Percentiles rank a stretch among this genome's conserved stretches.
These are phyloP conservation scores for Myocastor coypus DNA, from an alignment of 2,113 vertebrate species.

Conservation along the genomic window DNA sequence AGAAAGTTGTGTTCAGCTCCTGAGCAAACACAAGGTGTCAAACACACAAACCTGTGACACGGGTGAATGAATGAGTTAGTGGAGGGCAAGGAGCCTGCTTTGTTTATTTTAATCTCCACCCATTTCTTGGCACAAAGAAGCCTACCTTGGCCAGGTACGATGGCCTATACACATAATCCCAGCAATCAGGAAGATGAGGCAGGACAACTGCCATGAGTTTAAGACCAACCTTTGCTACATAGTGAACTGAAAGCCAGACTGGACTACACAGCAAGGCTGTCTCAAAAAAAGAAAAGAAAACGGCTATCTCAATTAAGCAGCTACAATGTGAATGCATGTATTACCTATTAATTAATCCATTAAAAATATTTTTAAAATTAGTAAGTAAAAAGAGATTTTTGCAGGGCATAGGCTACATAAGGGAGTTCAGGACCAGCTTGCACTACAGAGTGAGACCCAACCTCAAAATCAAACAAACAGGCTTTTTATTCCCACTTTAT, in stretches of 20 bases:
- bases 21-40: not conserved
- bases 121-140: constrained; percentile 9
- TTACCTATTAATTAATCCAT: not conserved
- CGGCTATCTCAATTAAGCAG: constrained; percentile 14
- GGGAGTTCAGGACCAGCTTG: not conserved
- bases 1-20: not conserved
- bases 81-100: not conserved
- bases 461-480: not conserved
- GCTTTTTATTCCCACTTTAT: constrained; percentile 14
- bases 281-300: not conserved
- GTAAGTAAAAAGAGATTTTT: not conserved
- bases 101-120: not conserved
- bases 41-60: not conserved
- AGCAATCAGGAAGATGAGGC: not conserved
- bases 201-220: not conserved
- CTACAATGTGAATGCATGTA: not conserved
- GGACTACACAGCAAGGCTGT: not conserved
- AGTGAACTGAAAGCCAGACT: not conserved
- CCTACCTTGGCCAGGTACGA: not conserved
- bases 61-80: not conserved
- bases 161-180: not conserved
- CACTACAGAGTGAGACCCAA: not conserved
- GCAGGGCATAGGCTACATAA: not conserved
- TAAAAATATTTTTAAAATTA: not conserved
- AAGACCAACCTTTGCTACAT: not conserved